A percentile compares a stretch with the other conserved stretches of the same genome.
phyloP scores from a whole-genome alignment of 2,113 vertebrate species.

The Phrynosoma platyrhinos region DNA sequence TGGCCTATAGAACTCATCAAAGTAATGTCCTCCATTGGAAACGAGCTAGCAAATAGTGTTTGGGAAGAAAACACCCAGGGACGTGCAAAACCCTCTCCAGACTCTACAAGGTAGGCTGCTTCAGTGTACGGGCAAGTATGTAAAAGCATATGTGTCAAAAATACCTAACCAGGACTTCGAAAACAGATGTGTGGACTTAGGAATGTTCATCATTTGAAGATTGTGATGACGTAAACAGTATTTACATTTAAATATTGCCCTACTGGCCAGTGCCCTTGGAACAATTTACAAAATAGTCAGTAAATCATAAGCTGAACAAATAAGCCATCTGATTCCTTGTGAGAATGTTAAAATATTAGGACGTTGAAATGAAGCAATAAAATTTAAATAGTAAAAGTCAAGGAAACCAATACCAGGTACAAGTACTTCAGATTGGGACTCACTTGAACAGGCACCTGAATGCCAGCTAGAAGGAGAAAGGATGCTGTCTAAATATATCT shows the following conservation, averaged over 20 bases:
- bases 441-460: too few species aligned
- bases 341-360: too few species aligned
- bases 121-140: fast-evolving
- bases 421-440: too few species aligned
- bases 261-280: not conserved
- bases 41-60: slow-evolving; percentile 93
- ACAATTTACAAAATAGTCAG: not conserved
- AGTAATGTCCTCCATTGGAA: slow-evolving; percentile 95
- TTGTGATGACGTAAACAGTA: not conserved
- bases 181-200: not conserved
- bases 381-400: too few species aligned
- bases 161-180: not conserved
- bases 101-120: slow-evolving; percentile 87
- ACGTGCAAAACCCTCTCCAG: slow-evolving; percentile 86
- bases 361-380: too few species aligned
- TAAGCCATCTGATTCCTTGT: too few species aligned
- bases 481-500: too few species aligned
- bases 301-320: too few species aligned
- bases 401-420: too few species aligned
- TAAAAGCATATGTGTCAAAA: not conserved
- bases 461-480: too few species aligned
- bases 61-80: slow-evolving; percentile 94
- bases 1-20: slow-evolving; percentile 96
- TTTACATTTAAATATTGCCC: not conserved
- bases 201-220: not conserved